Conservation (phyloP, 2,888 invertebrate genomes). For the Emmelina monodactyla region DNA sequence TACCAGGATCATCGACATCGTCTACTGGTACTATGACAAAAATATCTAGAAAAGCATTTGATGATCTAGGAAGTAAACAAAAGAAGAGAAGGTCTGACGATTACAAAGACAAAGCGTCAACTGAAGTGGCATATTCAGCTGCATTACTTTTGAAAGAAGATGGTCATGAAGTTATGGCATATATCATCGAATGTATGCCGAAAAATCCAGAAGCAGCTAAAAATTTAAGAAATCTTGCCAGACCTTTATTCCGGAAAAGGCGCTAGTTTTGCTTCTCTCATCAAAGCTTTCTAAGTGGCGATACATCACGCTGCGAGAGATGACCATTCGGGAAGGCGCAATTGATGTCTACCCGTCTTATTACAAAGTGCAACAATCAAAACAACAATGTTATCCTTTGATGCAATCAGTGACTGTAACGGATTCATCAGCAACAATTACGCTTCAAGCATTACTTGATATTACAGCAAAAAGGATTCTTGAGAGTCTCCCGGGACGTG, state of each 20-base stretch:
- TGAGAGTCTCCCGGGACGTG: conserved; percentile 5
- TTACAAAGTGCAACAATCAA: conserved; percentile 10
- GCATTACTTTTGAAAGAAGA: conserved; percentile 5
- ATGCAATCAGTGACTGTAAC: conserved; percentile 10
- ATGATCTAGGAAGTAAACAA: conserved; percentile 2
- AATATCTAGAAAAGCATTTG: conserved; percentile 2
- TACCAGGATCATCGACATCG: conserved; percentile 2
- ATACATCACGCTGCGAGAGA: conserved; percentile 11
- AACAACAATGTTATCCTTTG: conserved; percentile 8
- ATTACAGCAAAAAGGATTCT: conserved; percentile 8
- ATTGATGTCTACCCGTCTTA: conserved; percentile 8
- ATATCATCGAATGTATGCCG: conserved; percentile 6
- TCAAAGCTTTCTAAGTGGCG: conserved; percentile 11
- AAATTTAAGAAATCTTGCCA: not conserved
- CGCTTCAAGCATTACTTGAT: conserved; percentile 11
- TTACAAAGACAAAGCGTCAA: not conserved
- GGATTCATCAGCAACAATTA: conserved; percentile 12
- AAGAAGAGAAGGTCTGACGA: conserved; percentile 4
- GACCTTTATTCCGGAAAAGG: conserved; percentile 12
- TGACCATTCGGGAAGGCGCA: conserved; percentile 9
- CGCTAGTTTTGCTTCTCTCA: conserved; percentile 13
- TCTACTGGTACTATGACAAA: conserved; percentile 4
- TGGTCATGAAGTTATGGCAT: conserved; percentile 5
- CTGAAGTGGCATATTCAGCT: conserved; percentile 4
- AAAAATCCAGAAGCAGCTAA: conserved; percentile 6